phyloP scores from a whole-genome alignment of 1,140 invertebrate genomes.

The Microvelia longipes region DNA sequence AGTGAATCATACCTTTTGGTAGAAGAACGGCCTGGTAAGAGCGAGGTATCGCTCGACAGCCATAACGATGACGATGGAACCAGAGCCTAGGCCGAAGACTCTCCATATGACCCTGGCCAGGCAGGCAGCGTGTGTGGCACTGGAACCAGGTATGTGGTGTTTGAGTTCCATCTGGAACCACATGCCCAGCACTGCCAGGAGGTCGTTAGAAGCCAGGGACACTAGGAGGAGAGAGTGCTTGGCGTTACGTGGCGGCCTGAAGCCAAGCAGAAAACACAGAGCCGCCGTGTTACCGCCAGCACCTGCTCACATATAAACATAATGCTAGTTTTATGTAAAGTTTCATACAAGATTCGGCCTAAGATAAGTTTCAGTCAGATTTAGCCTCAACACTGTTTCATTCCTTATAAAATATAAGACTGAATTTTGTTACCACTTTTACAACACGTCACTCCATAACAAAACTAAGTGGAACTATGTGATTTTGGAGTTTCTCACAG shows the following conservation, averaged over 20 bases:
- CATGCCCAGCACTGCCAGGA: constrained; percentile 43
- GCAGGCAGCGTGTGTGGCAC: constrained; percentile 36
- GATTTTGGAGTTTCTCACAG: too few relatives aligned
- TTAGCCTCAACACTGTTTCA: too few relatives aligned
- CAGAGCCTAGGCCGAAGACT: constrained; percentile 68
- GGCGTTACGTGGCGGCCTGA: constrained; percentile 38
- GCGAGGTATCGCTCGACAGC: constrained; percentile 70
- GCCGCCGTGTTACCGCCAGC: constrained; percentile 42
- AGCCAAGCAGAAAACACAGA: constrained; percentile 38
- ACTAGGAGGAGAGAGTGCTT: constrained; percentile 66
- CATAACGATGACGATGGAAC: constrained; percentile 74
- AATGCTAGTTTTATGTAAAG: too few relatives aligned
- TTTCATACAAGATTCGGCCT: too few relatives aligned
- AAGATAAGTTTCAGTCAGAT: too few relatives aligned
- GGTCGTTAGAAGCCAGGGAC: constrained; percentile 60
- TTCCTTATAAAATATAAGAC: too few relatives aligned
- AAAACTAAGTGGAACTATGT: too few relatives aligned
- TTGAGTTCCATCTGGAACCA: constrained; percentile 41
- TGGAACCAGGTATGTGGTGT: constrained; percentile 31
- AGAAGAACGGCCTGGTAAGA: constrained; percentile 69
- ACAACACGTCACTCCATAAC: too few relatives aligned
- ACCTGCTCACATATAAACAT: too few relatives aligned
- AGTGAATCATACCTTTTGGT: constrained; percentile 77
- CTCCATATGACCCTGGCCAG: constrained; percentile 53
- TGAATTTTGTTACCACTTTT: too few relatives aligned